Conservation (phyloP, 2,113 vertebrate genomes). For the Hippocampus abdominalis region DNA sequence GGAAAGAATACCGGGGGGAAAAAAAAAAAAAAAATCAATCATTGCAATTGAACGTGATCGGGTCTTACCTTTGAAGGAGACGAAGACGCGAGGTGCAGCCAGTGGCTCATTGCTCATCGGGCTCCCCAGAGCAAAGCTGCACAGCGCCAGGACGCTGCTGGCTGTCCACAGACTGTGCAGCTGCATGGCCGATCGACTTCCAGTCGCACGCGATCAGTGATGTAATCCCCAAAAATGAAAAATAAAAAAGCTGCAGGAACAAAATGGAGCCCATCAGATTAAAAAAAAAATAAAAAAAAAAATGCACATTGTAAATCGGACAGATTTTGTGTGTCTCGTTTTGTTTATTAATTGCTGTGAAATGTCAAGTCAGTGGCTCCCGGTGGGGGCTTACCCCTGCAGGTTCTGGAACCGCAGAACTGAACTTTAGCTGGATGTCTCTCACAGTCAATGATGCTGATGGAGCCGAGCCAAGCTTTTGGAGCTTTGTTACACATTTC, state of each 20-base stretch:
- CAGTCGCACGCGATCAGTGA: conserved; percentile 27
- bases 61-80: conserved; percentile 77
- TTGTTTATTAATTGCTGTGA: conserved; percentile 33
- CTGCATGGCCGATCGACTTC: conserved; percentile 62
- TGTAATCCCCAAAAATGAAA: conserved; percentile 11
- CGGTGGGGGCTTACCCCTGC: conserved; percentile 22
- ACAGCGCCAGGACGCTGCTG: conserved; percentile 63
- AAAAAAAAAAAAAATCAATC: neutral
- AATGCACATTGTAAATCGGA: conserved; percentile 3
- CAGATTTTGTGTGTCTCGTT: conserved; percentile 9
- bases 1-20: neutral
- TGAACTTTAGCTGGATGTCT: conserved; percentile 33
- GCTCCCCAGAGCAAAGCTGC: conserved; percentile 48
- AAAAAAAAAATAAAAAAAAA: conserved; percentile 6
- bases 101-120: conserved; percentile 60
- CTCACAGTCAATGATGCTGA: conserved; percentile 33
- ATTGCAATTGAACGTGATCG: neutral
- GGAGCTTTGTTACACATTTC: conserved; percentile 21
- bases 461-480: conserved; percentile 31
- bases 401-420: conserved; percentile 24
- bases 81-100: conserved; percentile 72
- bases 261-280: conserved; percentile 27
- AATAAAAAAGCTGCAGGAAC: conserved; percentile 43
- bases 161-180: conserved; percentile 59
- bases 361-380: conserved; percentile 26